phyloP scores from a whole-genome alignment of 2,888 invertebrate species.

The Agonum fuliginosum region DNA sequence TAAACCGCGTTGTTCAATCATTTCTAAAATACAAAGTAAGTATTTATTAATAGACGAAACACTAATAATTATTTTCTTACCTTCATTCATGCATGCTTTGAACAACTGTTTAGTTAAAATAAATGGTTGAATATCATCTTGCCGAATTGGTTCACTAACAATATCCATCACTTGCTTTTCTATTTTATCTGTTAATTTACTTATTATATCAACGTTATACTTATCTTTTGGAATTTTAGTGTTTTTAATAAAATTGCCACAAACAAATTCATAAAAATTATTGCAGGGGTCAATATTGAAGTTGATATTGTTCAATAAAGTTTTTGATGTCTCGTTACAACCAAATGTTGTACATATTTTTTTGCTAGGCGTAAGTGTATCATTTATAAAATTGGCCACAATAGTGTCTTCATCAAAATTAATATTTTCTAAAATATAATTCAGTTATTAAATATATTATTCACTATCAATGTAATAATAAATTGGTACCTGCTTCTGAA shows the following conservation, averaged over 20 bases:
- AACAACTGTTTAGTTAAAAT: conserved; percentile 72
- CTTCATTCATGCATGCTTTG: conserved; percentile 73
- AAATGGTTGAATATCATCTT: conserved; percentile 70
- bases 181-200: neutral
- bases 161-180: neutral
- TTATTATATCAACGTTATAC: neutral
- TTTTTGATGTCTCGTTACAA: neutral
- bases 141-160: conserved; percentile 69
- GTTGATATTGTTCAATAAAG: neutral
- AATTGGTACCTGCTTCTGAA: neutral
- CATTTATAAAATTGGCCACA: neutral
- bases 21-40: conserved; percentile 75
- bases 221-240: conserved; percentile 2
- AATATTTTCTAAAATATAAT: neutral
- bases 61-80: conserved; percentile 66
- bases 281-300: conserved; percentile 23
- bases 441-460: neutral
- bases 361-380: neutral
- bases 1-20: conserved; percentile 84
- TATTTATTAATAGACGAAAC: neutral
- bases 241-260: conserved; percentile 22
- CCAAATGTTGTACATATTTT: neutral
- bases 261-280: conserved; percentile 31
- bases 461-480: neutral
- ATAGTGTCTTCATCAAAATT: neutral